phyloP scores from a whole-genome alignment of 2,888 invertebrate genomes.

The Thereva nobilitata region DNA sequence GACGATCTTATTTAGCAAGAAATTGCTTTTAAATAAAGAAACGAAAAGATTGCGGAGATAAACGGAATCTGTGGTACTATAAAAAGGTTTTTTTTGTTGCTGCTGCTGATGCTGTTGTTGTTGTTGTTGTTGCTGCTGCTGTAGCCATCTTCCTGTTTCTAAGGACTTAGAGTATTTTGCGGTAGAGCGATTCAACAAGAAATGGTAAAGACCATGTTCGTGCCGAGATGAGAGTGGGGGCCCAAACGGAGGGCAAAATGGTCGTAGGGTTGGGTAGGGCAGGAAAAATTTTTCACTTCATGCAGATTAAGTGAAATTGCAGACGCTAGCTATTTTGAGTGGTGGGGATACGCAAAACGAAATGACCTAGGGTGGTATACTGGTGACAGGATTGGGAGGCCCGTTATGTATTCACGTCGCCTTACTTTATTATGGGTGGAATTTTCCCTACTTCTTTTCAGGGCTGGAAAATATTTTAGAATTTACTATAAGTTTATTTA shows the following conservation, averaged over 20 bases:
- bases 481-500: too few relatives aligned
- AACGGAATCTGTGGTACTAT: constrained; percentile 35
- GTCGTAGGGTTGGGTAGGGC: not conserved
- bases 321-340: constrained; percentile 26
- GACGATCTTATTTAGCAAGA: constrained; percentile 41
- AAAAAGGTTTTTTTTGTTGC: constrained; percentile 12
- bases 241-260: not conserved
- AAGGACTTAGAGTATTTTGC: too few relatives aligned
- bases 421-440: constrained; percentile 9
- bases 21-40: constrained; percentile 42
- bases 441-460: constrained; percentile 18
- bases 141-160: not conserved
- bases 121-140: constrained; percentile 14
- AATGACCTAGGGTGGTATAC: not conserved
- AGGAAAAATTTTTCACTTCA: constrained; percentile 16
- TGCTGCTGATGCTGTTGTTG: constrained; percentile 15
- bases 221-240: constrained; percentile 3
- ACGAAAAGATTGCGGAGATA: constrained; percentile 37
- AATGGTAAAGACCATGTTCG: not conserved
- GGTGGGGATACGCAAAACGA: constrained; percentile 24
- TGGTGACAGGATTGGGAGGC: too few relatives aligned
- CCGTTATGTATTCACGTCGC: not conserved
- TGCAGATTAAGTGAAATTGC: constrained; percentile 33
- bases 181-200: too few relatives aligned
- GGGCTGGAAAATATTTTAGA: too few relatives aligned